Base-by-base conservation (phyloP, 1,140 invertebrate genomes). In the Cydia fagiglandana region DNA sequence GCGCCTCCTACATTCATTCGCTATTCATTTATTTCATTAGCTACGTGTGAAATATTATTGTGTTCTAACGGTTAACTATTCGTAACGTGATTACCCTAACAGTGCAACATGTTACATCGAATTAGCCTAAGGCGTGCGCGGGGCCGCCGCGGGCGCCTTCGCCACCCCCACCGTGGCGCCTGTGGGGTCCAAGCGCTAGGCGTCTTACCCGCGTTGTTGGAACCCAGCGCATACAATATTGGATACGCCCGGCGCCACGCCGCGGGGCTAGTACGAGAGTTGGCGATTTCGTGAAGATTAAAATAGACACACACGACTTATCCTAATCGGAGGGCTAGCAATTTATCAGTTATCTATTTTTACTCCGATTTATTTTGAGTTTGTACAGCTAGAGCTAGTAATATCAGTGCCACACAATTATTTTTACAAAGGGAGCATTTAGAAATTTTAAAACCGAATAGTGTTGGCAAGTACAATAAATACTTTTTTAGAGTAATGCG, bases 21-120 rank as follows among this genome's bases (percentile, higher is more conserved):
- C 81, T 84, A 84, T 77, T 70, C 68, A 50, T 82, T 66, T 80
- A 80, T 80, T 78, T 78, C 73, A 79, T 79, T 78, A 79, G 74
- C 81, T 84, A 84, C 81, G 83, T 84, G 83, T 81, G 80, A 81
- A 82, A 76, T 79, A 80, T 83, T 81, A 81, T 82, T 77, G 83
- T 84, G 83, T 81, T 79, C 83, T 84, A 84, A 84, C 81, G 81
- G 81, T 80, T 81, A 84, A 81, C 80, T 83, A 84, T 79, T 80
- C 78, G 78, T 80, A 80, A 80, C 75, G 79, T 81, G 80, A 81
- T 83, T 85, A 85, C 73, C 76, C 82, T 85, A 85, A 83, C 78
- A 77, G 83, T 83, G 83, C 80, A 79, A 77, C 74, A 76, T 77
- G 79, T 73, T 84, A 83, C 82, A 80, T 81, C 80, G 79, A 83